Evolutionary conservation across 2,113 vertebrate species (phyloP), one percentile per base, ranked within the genome.

Genomic region (Cathartes aura): DNA sequence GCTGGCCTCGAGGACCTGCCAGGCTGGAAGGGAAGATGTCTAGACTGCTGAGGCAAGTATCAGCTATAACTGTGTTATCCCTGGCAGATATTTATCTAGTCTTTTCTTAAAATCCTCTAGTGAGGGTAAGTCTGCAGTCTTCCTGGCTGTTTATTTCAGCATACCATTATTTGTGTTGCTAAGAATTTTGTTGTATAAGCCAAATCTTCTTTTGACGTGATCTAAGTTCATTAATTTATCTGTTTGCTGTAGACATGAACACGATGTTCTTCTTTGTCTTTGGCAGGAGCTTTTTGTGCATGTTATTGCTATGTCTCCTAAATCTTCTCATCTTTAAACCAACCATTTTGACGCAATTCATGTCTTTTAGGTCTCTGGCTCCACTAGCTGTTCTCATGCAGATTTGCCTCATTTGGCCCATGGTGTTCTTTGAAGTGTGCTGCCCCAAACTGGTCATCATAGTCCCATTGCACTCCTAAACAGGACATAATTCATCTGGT

Each of bases 381-480:
- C 22, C 12, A 27, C 58, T 83, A n/a, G 8, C 12, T 75, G 16
- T 64, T 80, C 18, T 86, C 4, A 75, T 50, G 15, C 34, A 67
- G 12, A 23, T 76, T 81, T 76, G 32, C 8, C 16, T 81, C 15
- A 45, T 91, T 58, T 71, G 34, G 34, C 32, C 16, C 5, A 40
- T 27, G 11, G 16, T 40, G 13, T 48, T 85, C 60, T 74, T 58
- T 3, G 2, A 67, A 72, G n/a, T 17, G 2, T 68, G 36, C 27
- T 76, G 48, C 21, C 24, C 15, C 8, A 80, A 82, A 62, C 23
- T 40, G 38, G 32, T 50, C 12, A 8, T 42, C 0, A 0, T 48
- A 53, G 36, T 82, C 22, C 26, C 11, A 36, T 8, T 60, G 34
- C n/a, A 29, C 11, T 58, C 38, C 15, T 47, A 68, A 73, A 8